Evolutionary conservation across 2,888 invertebrate genomes (phyloP), one percentile per base, ranked within the genome.

Genomic region (Brenthis daphne): DNA sequence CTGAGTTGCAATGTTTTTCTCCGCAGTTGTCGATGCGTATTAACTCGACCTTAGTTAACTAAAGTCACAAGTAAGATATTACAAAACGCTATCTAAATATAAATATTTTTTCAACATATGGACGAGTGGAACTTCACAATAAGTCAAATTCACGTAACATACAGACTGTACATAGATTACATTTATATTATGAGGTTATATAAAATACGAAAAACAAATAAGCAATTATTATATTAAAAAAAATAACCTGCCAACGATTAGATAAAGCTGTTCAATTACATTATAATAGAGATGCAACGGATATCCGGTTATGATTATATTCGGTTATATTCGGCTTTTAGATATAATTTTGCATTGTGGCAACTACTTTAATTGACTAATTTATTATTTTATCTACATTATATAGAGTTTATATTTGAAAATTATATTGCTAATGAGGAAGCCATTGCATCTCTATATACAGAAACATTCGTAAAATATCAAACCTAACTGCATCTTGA

Each of bases 101-200:
- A 37, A 37, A 65, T 64, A 54, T 55, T 69, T 69, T 33, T 69
- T 63, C 33, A 64, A 67, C 60, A 57, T 55, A 68, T 58, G 71
- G 68, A 66, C 69, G 65, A 66, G 54, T 60, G 55, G 66, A 69
- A 64, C 47, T 56, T 8, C 16, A 64, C 47, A 47, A 6, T 43
- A 16, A 57, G 47, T 55, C 29, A 43, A 55, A 64, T 29, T 50
- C n/a, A 64, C 33, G 14, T 43, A 37, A 60, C 33, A 20, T 54
- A 68, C 33, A 64, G 24, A 58, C 53, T 64, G 57, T 64, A 68
- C 58, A 58, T 64, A 68, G 20, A 64, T 68, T 58, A 68, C 51
- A 33, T 47, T 60, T 33, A 24, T 48, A 13, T 37, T 24, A 48
- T 24, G 11, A 47, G 24, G 16, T 37, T 56, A 58, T 37, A 63